Evolutionary conservation across 1,140 invertebrate species (phyloP).

Genomic region (Aphelinus atriplicis): DNA sequence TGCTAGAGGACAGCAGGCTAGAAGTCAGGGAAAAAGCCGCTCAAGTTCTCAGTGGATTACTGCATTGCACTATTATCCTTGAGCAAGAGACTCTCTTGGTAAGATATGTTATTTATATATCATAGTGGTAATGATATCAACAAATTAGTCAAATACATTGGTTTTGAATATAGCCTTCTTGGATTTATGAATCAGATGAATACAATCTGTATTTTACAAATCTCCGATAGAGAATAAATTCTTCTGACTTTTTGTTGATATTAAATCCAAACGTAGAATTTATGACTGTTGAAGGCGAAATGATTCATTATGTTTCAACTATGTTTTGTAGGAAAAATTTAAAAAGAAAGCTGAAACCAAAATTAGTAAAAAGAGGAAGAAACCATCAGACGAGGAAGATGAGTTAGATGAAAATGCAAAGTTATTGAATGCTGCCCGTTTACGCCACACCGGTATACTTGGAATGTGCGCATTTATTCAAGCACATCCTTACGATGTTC

Average conservation of each 20-base stretch:
- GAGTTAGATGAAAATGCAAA: constrained; percentile 53
- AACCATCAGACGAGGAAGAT: constrained; percentile 31
- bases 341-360: constrained; percentile 65
- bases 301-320: no score
- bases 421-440: constrained; percentile 54
- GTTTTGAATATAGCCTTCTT: no score
- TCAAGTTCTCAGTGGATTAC: constrained; percentile 83
- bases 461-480: constrained; percentile 89
- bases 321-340: constrained; percentile 63
- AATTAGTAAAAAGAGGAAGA: constrained; percentile 49
- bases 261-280: no score
- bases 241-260: no score
- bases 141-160: no score
- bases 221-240: no score
- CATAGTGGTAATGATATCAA: no score
- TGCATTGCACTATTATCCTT: constrained; percentile 84
- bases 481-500: constrained; percentile 91
- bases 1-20: constrained; percentile 76
- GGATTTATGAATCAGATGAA: no score
- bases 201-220: no score
- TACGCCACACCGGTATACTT: constrained; percentile 84
- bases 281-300: no score
- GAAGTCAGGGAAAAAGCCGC: constrained; percentile 86
- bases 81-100: constrained; percentile 70
- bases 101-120: background rate